A percentile compares a stretch with the other conserved stretches of the same genome.
Evolutionary conservation across 1,140 invertebrate species (phyloP).

Genomic region (Telenomus remus): DNA sequence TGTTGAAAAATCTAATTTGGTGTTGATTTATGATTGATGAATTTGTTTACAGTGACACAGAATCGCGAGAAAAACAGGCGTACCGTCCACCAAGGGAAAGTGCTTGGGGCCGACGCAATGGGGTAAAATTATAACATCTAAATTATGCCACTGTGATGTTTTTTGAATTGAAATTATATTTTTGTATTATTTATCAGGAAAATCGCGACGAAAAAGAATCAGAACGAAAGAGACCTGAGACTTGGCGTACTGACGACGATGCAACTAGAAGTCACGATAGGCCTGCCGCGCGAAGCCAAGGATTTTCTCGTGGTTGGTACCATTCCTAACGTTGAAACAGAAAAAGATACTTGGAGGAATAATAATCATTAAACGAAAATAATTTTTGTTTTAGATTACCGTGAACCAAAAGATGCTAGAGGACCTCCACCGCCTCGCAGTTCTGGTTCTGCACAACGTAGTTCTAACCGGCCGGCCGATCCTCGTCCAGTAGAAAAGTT

Average conservation of each 20-base stretch:
- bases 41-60: background rate
- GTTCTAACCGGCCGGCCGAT: conserved; percentile 19
- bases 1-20: too few relatives aligned
- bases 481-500: conserved; percentile 55
- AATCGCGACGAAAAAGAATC: conserved; percentile 65
- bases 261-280: conserved; percentile 55
- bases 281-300: conserved; percentile 48
- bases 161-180: background rate
- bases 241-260: conserved; percentile 61
- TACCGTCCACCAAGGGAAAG: conserved; percentile 20
- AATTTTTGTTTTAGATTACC: conserved; percentile 54
- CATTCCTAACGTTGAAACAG: too few relatives aligned
- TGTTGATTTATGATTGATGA: too few relatives aligned
- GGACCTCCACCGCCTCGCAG: conserved; percentile 50
- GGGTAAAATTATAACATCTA: conserved; percentile 55
- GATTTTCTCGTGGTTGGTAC: conserved; percentile 57
- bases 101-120: conserved; percentile 66
- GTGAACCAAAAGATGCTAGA: conserved; percentile 47
- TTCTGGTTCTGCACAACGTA: conserved; percentile 19
- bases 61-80: conserved; percentile 18
- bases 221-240: conserved; percentile 35
- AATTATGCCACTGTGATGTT: background rate
- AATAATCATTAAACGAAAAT: too few relatives aligned
- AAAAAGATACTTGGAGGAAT: too few relatives aligned
- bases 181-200: conserved; percentile 54